Conservation (phyloP, 92 coral and sea anemone species). For the Parazoanthus atlanticus region DNA sequence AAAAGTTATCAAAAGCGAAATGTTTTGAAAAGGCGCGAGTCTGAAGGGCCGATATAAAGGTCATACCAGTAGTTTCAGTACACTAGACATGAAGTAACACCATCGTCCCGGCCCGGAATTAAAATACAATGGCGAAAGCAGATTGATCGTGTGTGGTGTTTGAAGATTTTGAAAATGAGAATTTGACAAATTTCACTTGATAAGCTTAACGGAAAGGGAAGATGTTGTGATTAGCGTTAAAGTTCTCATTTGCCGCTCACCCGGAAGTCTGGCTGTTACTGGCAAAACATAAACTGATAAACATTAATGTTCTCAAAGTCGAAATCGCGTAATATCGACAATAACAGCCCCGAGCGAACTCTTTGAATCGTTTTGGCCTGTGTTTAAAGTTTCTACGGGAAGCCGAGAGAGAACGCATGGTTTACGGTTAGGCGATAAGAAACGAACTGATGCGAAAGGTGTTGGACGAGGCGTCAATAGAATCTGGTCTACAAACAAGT, state of each 20-base stretch:
- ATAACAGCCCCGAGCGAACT: slow-evolving; percentile 42
- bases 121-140: slow-evolving; percentile 13
- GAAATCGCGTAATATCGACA: slow-evolving; percentile 19
- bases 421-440: slow-evolving; percentile 44
- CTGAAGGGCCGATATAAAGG: neutral
- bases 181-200: slow-evolving; percentile 14
- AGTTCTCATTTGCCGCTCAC: slow-evolving; percentile 27
- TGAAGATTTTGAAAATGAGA: slow-evolving; percentile 31
- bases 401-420: slow-evolving; percentile 46
- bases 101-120: neutral
- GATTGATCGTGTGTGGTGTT: slow-evolving; percentile 27
- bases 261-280: slow-evolving; percentile 24
- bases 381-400: slow-evolving; percentile 41
- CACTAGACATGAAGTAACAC: neutral
- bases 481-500: slow-evolving; percentile 50
- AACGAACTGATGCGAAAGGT: neutral
- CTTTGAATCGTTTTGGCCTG: slow-evolving; percentile 44
- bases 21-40: slow-evolving; percentile 13
- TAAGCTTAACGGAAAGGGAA: slow-evolving; percentile 14
- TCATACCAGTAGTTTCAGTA: slow-evolving; percentile 2
- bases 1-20: slow-evolving; percentile 63
- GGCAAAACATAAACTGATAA: slow-evolving; percentile 25
- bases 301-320: neutral
- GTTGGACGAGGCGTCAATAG: slow-evolving; percentile 47
- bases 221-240: slow-evolving; percentile 13